Conservation (phyloP, 2,888 invertebrate genomes). For the Brachyopa scutellaris region DNA sequence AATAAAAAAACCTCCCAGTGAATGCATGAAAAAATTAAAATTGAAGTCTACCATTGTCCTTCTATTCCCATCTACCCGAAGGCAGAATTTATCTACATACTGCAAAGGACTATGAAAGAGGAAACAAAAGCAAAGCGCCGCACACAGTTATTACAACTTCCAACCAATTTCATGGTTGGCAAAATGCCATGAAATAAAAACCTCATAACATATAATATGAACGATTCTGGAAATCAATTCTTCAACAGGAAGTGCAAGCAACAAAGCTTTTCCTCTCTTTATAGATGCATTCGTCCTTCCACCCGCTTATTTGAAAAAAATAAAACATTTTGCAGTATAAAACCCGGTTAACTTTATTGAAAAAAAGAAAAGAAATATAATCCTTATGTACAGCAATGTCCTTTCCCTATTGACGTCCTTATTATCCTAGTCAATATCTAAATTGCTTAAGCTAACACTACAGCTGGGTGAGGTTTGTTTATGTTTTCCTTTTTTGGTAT, state of each 20-base stretch:
- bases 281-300: too few relatives aligned
- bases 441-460: conserved; percentile 23
- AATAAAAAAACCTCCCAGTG: too few relatives aligned
- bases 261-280: neutral
- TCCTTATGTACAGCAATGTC: conserved; percentile 9
- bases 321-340: neutral
- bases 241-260: conserved; percentile 34
- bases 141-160: conserved; percentile 1
- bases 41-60: conserved; percentile 9
- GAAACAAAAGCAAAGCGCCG: neutral
- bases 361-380: neutral
- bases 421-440: conserved; percentile 34
- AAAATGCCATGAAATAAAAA: conserved; percentile 27
- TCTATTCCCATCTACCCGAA: neutral
- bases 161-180: conserved; percentile 52
- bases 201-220: conserved; percentile 9
- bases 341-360: conserved; percentile 13
- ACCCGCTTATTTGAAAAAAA: conserved; percentile 21
- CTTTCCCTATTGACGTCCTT: too few relatives aligned
- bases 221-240: conserved; percentile 27
- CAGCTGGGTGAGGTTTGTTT: conserved; percentile 8
- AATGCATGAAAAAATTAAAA: conserved; percentile 33
- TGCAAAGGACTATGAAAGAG: conserved; percentile 21
- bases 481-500: conserved; percentile 80
- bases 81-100: conserved; percentile 23